A percentile compares a stretch with the other conserved stretches of the same genome.
Conservation (phyloP, 2,113 vertebrate species). For the Anser cygnoides region DNA sequence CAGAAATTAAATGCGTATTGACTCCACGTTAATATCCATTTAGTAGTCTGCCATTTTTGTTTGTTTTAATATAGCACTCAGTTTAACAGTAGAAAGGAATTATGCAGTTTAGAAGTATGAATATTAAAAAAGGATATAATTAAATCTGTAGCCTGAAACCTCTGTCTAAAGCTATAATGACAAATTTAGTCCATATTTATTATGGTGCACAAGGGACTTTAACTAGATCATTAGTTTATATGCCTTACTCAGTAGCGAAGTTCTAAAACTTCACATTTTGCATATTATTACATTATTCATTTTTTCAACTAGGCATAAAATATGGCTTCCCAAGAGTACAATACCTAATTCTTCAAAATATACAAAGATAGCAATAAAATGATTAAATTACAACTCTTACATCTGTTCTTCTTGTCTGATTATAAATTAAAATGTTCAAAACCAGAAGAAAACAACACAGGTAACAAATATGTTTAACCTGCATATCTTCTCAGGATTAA, state of each 20-base stretch:
- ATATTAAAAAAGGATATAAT: conserved; percentile 91
- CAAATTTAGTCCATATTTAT: conserved; percentile 90
- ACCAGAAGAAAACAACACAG: conserved; percentile 76
- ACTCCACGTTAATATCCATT: conserved; percentile 82
- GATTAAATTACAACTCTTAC: conserved; percentile 89
- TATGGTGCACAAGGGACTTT: conserved; percentile 87
- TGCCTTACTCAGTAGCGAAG: conserved; percentile 83
- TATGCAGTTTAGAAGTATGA: conserved; percentile 87
- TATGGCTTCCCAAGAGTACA: conserved; percentile 85
- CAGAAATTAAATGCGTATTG: conserved; percentile 84
- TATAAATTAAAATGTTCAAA: conserved; percentile 84
- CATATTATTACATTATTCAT: conserved; percentile 90
- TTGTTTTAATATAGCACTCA: conserved; percentile 84
- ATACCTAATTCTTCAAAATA: conserved; percentile 89
- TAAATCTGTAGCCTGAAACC: conserved; percentile 89
- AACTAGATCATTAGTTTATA: conserved; percentile 88
- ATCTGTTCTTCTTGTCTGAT: conserved; percentile 87
- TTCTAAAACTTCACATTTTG: conserved; percentile 89
- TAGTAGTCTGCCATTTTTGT: conserved; percentile 86
- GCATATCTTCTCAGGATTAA: conserved; percentile 39
- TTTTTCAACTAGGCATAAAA: conserved; percentile 89
- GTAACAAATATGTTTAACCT: conserved; percentile 73
- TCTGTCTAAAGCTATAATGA: conserved; percentile 88
- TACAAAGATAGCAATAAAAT: conserved; percentile 90
- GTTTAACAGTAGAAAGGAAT: conserved; percentile 84